phyloP scores from a whole-genome alignment of 64 coral and sea anemone genomes.

The Catalaphyllia jardinei region DNA sequence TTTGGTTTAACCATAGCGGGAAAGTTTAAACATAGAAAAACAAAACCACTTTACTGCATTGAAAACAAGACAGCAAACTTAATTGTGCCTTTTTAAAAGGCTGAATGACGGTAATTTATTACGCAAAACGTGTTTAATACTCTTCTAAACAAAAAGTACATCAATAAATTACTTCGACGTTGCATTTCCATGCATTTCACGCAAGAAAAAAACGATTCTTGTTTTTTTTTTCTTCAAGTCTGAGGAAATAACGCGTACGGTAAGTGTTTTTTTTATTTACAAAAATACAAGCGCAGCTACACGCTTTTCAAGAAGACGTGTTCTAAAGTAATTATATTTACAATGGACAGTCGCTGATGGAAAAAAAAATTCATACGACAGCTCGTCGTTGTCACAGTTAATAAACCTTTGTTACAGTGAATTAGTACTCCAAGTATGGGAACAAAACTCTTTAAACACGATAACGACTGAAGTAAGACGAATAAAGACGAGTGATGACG shows the following conservation, averaged over 20 bases:
- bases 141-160: neutral
- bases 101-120: neutral
- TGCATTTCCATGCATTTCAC: neutral
- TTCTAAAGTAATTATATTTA: neutral
- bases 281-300: neutral
- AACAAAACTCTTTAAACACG: no score
- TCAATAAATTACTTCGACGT: neutral
- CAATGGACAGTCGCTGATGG: neutral
- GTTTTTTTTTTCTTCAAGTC: neutral
- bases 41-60: neutral
- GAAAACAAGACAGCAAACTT: neutral
- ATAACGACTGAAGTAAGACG: no score
- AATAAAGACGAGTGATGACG: no score
- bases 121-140: neutral
- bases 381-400: no score
- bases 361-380: neutral
- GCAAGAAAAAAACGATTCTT: neutral
- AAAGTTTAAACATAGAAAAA: no score
- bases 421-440: no score
- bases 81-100: constrained; percentile 7
- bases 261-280: neutral
- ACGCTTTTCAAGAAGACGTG: no score
- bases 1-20: no score
- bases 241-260: neutral
- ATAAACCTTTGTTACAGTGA: no score